phyloP scores from a whole-genome alignment of 92 coral and sea anemone genomes.

The Actinernus sp. region DNA sequence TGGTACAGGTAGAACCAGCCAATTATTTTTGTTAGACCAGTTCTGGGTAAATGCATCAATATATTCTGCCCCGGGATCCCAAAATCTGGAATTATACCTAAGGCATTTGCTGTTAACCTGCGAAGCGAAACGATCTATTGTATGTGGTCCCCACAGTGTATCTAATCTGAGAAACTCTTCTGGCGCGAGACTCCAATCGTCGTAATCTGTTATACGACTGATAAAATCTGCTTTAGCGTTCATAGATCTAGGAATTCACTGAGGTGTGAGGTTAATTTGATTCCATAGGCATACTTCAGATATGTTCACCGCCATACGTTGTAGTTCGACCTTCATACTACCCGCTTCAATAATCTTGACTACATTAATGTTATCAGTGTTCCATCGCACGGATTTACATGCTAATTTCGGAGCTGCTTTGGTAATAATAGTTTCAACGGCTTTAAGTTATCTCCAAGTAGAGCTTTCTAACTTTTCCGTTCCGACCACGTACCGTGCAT shows the following conservation, averaged over 20 bases:
- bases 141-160: too few species aligned
- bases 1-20: too few species aligned
- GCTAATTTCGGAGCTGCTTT: conserved; percentile 16
- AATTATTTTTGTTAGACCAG: too few species aligned
- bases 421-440: conserved; percentile 10
- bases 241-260: conserved; percentile 43
- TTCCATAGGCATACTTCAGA: neutral
- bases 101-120: conserved; percentile 44
- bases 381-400: conserved; percentile 28
- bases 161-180: too few species aligned
- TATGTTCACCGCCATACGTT: conserved; percentile 9
- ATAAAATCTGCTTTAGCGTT: conserved; percentile 52
- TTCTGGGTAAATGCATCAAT: too few species aligned
- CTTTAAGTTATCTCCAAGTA: conserved; percentile 23
- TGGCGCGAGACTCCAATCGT: conserved; percentile 59
- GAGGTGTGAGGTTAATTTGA: conserved; percentile 12
- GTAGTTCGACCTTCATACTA: conserved; percentile 14
- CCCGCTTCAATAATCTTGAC: conserved; percentile 27
- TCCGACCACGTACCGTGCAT: too few species aligned
- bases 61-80: conserved; percentile 58
- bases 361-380: conserved; percentile 28
- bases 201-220: conserved; percentile 41
- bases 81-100: conserved; percentile 46
- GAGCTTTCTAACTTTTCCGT: too few species aligned
- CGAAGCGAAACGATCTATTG: too few species aligned